Percentiles rank a stretch among this genome's conserved stretches.
phyloP scores from a whole-genome alignment of 2,797 vertebrate genomes.

The Neostethus bicornis region DNA sequence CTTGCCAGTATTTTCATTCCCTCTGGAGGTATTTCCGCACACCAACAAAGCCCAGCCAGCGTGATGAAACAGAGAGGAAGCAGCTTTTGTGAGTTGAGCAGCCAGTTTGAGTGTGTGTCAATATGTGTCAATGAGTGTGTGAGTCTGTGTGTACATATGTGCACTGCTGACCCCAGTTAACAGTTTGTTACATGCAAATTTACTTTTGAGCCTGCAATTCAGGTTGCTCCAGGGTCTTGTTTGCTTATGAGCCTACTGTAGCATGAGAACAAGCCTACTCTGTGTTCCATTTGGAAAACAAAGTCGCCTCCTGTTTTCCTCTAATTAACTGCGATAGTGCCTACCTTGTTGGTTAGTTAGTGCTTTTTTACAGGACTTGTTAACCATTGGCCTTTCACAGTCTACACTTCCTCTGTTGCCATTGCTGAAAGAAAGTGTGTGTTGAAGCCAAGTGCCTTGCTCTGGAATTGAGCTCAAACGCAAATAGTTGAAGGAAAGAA shows the following conservation, averaged over 20 bases:
- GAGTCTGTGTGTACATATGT: constrained; percentile 16
- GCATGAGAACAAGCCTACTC: constrained; percentile 54
- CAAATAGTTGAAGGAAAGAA: constrained; percentile 22
- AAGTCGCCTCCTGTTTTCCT: constrained; percentile 60
- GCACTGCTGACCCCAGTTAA: constrained; percentile 61
- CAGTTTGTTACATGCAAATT: constrained; percentile 74
- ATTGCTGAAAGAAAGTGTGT: constrained; percentile 65
- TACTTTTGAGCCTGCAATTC: constrained; percentile 70
- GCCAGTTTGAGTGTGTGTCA: constrained; percentile 41
- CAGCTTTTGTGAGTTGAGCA: constrained; percentile 76
- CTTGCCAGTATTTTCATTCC: constrained; percentile 86
- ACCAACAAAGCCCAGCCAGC: constrained; percentile 79
- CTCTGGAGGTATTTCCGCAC: constrained; percentile 84
- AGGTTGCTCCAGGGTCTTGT: constrained; percentile 69
- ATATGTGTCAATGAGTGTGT: constrained; percentile 15
- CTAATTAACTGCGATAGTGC: constrained; percentile 69
- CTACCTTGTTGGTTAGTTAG: constrained; percentile 59
- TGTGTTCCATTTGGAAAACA: constrained; percentile 56
- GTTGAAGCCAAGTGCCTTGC: constrained; percentile 47
- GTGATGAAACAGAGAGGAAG: constrained; percentile 81
- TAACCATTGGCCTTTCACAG: constrained; percentile 62
- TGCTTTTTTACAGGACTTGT: constrained; percentile 61
- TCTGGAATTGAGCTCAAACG: constrained; percentile 34
- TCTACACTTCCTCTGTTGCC: constrained; percentile 58
- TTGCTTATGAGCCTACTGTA: constrained; percentile 58